Percentiles rank a stretch among this genome's conserved stretches.
Evolutionary conservation across 2,113 vertebrate genomes (phyloP).

Genomic region (Antidorcas marsupialis): DNA sequence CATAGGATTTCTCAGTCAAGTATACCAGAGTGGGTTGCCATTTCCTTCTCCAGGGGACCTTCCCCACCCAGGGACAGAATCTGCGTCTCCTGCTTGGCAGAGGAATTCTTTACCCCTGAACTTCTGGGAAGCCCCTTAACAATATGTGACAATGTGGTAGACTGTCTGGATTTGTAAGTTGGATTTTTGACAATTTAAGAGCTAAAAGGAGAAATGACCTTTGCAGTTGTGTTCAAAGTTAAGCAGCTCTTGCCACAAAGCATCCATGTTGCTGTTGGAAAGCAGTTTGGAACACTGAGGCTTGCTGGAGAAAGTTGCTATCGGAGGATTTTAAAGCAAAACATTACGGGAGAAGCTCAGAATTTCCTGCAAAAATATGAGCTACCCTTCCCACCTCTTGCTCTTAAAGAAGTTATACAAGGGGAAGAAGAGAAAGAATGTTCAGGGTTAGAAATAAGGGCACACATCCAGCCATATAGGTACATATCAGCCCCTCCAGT

Average conservation of each 20-base stretch:
- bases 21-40: background rate
- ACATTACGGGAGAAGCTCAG: background rate
- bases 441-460: background rate
- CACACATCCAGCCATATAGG: background rate
- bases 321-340: background rate
- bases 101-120: background rate
- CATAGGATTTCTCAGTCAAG: background rate
- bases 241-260: background rate
- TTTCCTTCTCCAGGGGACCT: background rate
- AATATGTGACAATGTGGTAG: background rate
- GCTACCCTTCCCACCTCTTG: background rate
- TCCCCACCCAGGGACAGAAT: background rate
- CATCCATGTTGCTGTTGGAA: background rate
- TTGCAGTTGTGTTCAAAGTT: background rate
- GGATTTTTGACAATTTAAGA: constrained; percentile 14
- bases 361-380: background rate
- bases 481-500: background rate
- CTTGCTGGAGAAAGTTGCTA: background rate
- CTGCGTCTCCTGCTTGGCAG: background rate
- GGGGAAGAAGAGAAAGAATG: background rate
- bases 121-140: background rate
- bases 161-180: background rate
- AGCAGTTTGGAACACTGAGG: background rate
- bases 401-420: background rate
- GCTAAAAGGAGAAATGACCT: background rate